Conservation (phyloP, 92 coral and sea anemone species). For the Parazoanthus swiftii region DNA sequence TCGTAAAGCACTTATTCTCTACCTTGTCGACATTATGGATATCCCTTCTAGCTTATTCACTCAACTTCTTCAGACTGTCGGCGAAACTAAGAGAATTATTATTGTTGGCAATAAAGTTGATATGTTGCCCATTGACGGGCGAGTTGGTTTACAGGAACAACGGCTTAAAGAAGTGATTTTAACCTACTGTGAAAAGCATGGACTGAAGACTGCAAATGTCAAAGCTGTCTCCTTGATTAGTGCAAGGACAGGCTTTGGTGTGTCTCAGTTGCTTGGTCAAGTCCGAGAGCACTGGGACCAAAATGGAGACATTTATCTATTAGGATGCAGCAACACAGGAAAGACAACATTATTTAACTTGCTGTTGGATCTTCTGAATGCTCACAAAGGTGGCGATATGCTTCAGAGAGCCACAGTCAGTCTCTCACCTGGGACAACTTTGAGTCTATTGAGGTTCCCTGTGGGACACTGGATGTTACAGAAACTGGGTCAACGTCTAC, state of each 20-base stretch:
- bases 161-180: constrained; percentile 56
- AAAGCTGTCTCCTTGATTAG: constrained; percentile 76
- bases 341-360: constrained; percentile 91
- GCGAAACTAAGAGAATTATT: constrained; percentile 85
- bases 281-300: constrained; percentile 81
- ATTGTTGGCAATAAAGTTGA: constrained; percentile 91
- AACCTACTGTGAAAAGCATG: constrained; percentile 61
- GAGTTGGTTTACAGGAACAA: constrained; percentile 62
- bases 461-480: constrained; percentile 79
- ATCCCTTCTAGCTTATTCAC: constrained; percentile 80
- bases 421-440: constrained; percentile 81
- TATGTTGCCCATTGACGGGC: constrained; percentile 83
- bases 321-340: constrained; percentile 90
- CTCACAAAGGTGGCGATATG: constrained; percentile 81
- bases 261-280: constrained; percentile 61
- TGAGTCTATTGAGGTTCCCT: constrained; percentile 80
- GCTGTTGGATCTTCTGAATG: constrained; percentile 75
- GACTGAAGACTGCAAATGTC: constrained; percentile 77
- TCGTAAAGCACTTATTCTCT: constrained; percentile 83
- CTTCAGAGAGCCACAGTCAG: constrained; percentile 87
- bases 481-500: constrained; percentile 66
- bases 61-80: constrained; percentile 72
- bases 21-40: constrained; percentile 80
- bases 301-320: constrained; percentile 79
- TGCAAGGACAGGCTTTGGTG: constrained; percentile 90